A percentile compares a stretch with the other conserved stretches of the same genome.
phyloP scores from a whole-genome alignment of 2,113 vertebrate species.

The Narcine bancroftii region DNA sequence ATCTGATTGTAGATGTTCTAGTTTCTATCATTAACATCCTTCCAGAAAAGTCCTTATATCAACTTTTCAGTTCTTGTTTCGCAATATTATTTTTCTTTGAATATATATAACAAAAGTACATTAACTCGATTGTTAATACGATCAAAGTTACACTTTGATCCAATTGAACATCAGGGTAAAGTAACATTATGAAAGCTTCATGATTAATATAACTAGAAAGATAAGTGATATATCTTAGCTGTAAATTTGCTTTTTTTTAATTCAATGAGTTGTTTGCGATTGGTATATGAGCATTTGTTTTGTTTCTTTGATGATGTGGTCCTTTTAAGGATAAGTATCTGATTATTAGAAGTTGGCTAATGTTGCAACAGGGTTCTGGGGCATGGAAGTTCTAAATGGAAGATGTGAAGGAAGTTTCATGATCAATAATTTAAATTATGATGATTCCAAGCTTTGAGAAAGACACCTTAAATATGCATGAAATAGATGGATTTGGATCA shows the following conservation, averaged over 20 bases:
- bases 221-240: neutral
- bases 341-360: no score
- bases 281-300: no score
- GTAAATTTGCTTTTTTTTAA: neutral
- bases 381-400: no score
- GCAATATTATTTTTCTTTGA: neutral
- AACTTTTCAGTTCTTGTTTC: neutral
- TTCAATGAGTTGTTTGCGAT: no score
- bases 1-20: constrained; percentile 11
- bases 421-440: no score
- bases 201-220: neutral
- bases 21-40: neutral
- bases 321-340: no score
- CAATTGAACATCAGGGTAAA: neutral
- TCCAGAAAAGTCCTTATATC: neutral
- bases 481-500: no score
- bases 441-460: no score
- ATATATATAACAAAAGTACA: neutral
- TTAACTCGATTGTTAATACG: neutral
- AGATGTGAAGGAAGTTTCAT: no score
- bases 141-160: neutral
- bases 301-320: no score
- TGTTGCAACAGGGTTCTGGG: no score
- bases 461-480: no score
- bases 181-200: neutral